Evolutionary conservation across 2,113 vertebrate species (phyloP).

Genomic region (Bubo blakistoni): DNA sequence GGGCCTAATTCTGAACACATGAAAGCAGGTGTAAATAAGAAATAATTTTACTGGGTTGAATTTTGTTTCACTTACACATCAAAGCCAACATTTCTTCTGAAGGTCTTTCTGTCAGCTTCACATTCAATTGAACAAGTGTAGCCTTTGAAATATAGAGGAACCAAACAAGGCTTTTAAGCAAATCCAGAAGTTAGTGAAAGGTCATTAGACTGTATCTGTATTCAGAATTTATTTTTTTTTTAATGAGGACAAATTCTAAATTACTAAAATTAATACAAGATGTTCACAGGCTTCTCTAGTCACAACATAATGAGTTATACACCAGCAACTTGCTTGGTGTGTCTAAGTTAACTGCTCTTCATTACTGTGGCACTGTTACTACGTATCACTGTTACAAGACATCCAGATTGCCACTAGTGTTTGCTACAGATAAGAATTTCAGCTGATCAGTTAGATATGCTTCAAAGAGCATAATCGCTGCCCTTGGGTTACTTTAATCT

Average conservation of each 20-base stretch:
- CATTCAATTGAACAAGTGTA: neutral
- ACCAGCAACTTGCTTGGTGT: neutral
- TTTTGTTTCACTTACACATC: constrained; percentile 1
- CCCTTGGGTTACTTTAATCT: constrained; percentile 15
- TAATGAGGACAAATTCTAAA: neutral
- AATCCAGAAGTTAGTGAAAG: neutral
- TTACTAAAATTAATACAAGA: constrained; percentile 1
- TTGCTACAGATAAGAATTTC: neutral
- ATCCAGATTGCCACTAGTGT: neutral
- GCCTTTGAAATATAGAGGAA: constrained; percentile 17
- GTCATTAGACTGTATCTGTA: neutral
- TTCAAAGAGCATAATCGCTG: constrained; percentile 17
- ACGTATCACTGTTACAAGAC: neutral
- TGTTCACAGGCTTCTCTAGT: neutral
- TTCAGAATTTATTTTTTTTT: neutral
- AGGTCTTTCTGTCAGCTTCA: neutral
- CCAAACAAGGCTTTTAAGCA: neutral
- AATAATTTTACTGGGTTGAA: neutral
- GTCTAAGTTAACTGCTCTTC: neutral
- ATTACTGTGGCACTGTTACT: neutral
- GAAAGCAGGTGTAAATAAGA: neutral
- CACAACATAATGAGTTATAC: constrained; percentile 10
- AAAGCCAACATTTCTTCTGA: neutral
- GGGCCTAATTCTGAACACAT: neutral
- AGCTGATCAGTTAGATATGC: constrained; percentile 14